Percentiles rank a stretch among this genome's conserved stretches.
Evolutionary conservation across 2,888 invertebrate species (phyloP).

Genomic region (Melanargia galathea): DNA sequence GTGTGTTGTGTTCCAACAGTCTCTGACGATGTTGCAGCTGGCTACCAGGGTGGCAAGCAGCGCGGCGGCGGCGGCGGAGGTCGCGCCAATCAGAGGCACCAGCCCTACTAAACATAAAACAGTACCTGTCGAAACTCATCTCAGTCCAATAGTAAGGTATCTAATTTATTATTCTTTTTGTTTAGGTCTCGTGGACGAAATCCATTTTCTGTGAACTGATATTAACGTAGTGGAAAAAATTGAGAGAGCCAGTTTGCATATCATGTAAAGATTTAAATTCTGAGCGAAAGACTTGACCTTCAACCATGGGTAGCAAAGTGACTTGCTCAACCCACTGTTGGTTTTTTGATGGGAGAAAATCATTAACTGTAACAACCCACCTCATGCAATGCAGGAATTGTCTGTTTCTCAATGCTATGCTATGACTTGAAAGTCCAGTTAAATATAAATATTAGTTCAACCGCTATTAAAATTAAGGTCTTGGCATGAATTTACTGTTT

Average conservation of each 20-base stretch:
- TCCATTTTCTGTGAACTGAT: not conserved
- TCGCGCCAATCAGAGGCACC: constrained; percentile 92
- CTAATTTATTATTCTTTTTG: not conserved
- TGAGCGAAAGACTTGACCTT: no score
- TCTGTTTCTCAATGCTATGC: not conserved
- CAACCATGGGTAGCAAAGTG: no score
- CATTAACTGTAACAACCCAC: no score
- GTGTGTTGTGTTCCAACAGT: constrained; percentile 32
- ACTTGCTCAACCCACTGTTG: no score
- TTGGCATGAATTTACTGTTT: not conserved
- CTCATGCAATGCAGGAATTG: no score
- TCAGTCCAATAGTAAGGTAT: constrained; percentile 79
- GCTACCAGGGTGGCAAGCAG: constrained; percentile 93
- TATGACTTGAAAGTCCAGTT: not conserved
- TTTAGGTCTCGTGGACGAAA: no score
- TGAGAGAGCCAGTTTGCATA: not conserved
- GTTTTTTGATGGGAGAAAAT: no score
- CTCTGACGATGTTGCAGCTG: constrained; percentile 61
- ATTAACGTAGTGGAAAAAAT: no score
- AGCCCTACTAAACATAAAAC: constrained; percentile 87
- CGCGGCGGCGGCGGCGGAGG: constrained; percentile 88
- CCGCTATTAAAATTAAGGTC: not conserved
- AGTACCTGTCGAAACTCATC: constrained; percentile 76
- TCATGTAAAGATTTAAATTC: no score
- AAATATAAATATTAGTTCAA: not conserved